Conservation (phyloP, 2,113 vertebrate genomes). For the Dissostichus mawsoni region DNA sequence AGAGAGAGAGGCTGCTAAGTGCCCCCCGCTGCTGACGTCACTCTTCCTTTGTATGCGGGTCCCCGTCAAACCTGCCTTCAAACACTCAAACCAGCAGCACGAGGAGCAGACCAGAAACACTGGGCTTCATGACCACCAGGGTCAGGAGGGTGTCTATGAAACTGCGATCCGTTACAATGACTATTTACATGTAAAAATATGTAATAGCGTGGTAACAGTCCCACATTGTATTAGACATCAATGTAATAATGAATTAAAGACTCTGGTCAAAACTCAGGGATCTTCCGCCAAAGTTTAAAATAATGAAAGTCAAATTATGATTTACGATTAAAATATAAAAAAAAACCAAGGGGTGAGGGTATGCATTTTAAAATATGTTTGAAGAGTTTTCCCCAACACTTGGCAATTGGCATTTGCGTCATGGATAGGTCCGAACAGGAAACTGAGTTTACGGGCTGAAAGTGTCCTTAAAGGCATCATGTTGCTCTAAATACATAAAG, state of each 20-base stretch:
- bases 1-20: conserved; percentile 55
- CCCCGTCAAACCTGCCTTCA: conserved; percentile 29
- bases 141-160: too few relatives aligned
- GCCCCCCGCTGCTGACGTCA: conserved; percentile 80
- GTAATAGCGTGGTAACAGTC: too few relatives aligned
- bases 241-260: too few relatives aligned
- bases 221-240: too few relatives aligned
- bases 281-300: background rate
- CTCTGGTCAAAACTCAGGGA: background rate
- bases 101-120: background rate
- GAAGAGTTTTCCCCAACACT: background rate
- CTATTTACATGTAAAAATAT: too few relatives aligned
- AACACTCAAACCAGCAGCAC: background rate
- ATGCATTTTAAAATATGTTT: background rate
- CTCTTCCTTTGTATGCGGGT: conserved; percentile 36
- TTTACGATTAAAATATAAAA: background rate
- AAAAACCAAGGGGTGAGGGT: background rate
- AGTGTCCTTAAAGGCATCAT: background rate
- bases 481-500: background rate
- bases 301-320: background rate
- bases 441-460: background rate
- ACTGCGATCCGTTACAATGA: too few relatives aligned
- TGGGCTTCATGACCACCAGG: too few relatives aligned
- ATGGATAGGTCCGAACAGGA: background rate
- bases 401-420: background rate